Base-by-base conservation (phyloP, 2,797 vertebrate genomes). In the Trachurus trachurus region DNA sequence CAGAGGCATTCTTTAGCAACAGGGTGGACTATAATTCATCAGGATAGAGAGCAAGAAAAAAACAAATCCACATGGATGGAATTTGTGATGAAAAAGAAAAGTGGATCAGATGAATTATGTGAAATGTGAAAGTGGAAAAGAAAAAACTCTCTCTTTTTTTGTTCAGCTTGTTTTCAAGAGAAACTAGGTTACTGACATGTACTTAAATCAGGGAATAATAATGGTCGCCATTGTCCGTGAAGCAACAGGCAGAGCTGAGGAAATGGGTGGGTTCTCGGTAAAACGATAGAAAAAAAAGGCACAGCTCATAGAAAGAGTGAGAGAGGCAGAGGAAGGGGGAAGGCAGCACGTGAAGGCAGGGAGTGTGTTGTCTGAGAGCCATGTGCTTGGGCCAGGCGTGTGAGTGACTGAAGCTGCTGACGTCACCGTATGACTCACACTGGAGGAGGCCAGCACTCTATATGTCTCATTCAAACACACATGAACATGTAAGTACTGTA, bases 321-420 rank as follows among this genome's bases (percentile, higher is more conserved):
- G 76, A 54, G 69, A 68, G 75, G 16, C 61, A 80, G 66, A 73
- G 53, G 59, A 56, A 74, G 71, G 68, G 64, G 78, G 75, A 78
- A 80, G 84, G 19, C 52, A 76, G 83, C 91, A 95, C 86, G 88
- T 93, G 93, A 94, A 90, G 80, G 76, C 88, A 78, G 87, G 78
- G 87, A 92, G 92, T 90, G 91, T 92, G 93, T 89, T 84, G 88
- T 90, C 92, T 83, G 71, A 53, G 71, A 76, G 90, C 93, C 94
- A 95, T 94, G 93, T 94, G 91, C 90, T 76, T 7, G 17, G 52
- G 85, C 85, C 71, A 83, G 86, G 88, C 77, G 52, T 92, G 93
- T 89, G 74, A 75, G 79, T 61, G 80, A 83, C 81, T 87, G 84
- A 34, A 65, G 80, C 50, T 17, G 74, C 37, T 44, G 63, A 70